Conservation (phyloP, 2,888 invertebrate genomes). For the Eurytoma californica region DNA sequence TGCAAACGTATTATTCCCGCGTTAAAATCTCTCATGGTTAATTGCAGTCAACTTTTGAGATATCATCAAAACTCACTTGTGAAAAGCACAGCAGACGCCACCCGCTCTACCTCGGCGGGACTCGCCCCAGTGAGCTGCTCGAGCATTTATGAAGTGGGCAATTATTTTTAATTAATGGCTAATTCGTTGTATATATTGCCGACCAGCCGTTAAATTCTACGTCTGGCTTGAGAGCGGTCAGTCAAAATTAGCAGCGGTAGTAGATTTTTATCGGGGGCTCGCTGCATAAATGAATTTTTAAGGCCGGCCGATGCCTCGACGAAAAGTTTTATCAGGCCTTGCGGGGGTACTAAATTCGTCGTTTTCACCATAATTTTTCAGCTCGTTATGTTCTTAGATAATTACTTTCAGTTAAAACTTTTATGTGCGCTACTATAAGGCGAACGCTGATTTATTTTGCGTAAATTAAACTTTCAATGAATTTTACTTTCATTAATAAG, state of each 20-base stretch:
- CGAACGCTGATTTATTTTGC: not conserved
- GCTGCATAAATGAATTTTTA: conserved; percentile 8
- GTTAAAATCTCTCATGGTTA: conserved; percentile 55
- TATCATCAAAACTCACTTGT: conserved; percentile 59
- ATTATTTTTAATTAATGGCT: conserved; percentile 49
- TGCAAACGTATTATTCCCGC: conserved; percentile 9
- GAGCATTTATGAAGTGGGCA: conserved; percentile 17
- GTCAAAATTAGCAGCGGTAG: not conserved
- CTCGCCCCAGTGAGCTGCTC: not conserved
- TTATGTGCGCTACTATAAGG: not conserved
- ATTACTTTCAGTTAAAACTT: not conserved
- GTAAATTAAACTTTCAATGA: not conserved
- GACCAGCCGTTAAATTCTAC: conserved; percentile 3
- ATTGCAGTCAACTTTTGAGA: conserved; percentile 58
- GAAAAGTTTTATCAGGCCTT: not conserved
- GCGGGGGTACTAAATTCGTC: not conserved
- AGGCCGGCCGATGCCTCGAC: not conserved
- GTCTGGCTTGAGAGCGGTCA: not conserved
- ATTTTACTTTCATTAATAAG: conserved; percentile 24
- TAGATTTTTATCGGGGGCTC: conserved; percentile 8
- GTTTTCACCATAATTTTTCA: conserved; percentile 3
- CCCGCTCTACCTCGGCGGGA: not conserved
- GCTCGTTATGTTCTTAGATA: not conserved
- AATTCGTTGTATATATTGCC: conserved; percentile 16
- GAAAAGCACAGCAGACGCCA: conserved; percentile 50